Base-by-base conservation (phyloP, 2,797 vertebrate species). In the Hoplostethus mediterraneus region DNA sequence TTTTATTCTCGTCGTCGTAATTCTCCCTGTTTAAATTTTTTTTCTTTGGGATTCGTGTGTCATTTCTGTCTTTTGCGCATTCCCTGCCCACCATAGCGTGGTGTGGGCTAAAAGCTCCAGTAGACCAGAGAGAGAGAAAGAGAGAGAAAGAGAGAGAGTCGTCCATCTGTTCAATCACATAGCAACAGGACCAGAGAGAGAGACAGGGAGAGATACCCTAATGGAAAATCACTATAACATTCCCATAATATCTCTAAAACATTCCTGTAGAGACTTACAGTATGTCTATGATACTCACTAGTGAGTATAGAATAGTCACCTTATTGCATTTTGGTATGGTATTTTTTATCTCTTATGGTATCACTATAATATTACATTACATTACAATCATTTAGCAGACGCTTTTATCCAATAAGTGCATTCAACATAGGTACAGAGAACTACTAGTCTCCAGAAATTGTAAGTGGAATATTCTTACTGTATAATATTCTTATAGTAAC, bases 121-220 rank as follows among this genome's bases (percentile, higher is more conserved):
- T 75, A 87, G 82, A 90, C 70, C 82, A 79, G 85, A 89, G 83
- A 88, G 86, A 31, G 38, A 47, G 59, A 31, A 17, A 84, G 87
- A 47, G 59, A 31, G 38, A 79, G 85, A 89, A 82, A 88, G 86
- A 31, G 38, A 47, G 59, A 31, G 38, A 84, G 87, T 45, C 36
- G 87, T 88, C 90, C 90, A 92, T 93, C 92, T 93, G 91, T 92
- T 92, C 92, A 70, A 89, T 92, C 89, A 92, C 92, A 90, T 92
- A 93, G 91, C 91, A 93, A 93, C 90, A 92, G 86, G 85, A 90
- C 90, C 78, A 82, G 76, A 75, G 51, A 73, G 74, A 36, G 73
- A 84, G 63, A 83, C 65, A 57, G 62, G 52, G 51, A 63, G 36
- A 55, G 30, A 56, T 65, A 57, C 59, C 51, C 33, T 33, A 33